These are phyloP conservation scores for Gnatocerus cornutus DNA, from an alignment of 2,888 invertebrate species.

Conservation along the genomic window DNA sequence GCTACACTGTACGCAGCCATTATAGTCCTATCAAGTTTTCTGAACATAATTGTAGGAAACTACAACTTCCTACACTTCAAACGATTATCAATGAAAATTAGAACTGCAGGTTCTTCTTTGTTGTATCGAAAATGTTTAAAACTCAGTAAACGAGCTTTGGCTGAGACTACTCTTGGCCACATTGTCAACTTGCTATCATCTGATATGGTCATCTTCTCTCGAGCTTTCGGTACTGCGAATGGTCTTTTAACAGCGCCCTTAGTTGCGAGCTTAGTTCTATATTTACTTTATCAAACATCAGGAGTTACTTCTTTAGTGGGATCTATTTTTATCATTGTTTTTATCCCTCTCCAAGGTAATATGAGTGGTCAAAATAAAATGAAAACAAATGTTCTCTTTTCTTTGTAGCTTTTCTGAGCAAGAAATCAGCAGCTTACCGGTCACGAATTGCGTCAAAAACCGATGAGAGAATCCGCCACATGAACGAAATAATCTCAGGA, in stretches of 20 bases:
- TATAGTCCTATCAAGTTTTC: conserved; percentile 75
- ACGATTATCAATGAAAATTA: conserved; percentile 87
- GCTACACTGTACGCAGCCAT: conserved; percentile 85
- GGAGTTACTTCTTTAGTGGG: conserved; percentile 73
- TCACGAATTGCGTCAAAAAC: conserved; percentile 83
- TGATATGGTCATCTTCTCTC: conserved; percentile 86
- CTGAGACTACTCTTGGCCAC: conserved; percentile 83
- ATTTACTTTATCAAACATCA: conserved; percentile 76
- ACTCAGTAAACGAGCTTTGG: conserved; percentile 85
- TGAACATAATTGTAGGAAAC: neutral
- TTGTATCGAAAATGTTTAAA: conserved; percentile 80
- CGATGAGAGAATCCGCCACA: conserved; percentile 87
- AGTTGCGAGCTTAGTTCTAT: conserved; percentile 80
- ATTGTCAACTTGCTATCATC: conserved; percentile 77
- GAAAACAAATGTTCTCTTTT: conserved; percentile 26
- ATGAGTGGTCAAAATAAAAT: conserved; percentile 69
- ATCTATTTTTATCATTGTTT: conserved; percentile 70
- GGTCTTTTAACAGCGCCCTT: conserved; percentile 86
- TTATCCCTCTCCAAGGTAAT: conserved; percentile 69
- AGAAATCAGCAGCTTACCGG: conserved; percentile 82
- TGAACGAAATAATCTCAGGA: conserved; percentile 92
- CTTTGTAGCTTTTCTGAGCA: conserved; percentile 74
- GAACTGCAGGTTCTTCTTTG: conserved; percentile 86
- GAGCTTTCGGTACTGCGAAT: conserved; percentile 78
- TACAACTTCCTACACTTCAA: conserved; percentile 76